A percentile compares a stretch with the other conserved stretches of the same genome.
phyloP scores from a whole-genome alignment of 2,888 invertebrate species.

The Cephus runcator region DNA sequence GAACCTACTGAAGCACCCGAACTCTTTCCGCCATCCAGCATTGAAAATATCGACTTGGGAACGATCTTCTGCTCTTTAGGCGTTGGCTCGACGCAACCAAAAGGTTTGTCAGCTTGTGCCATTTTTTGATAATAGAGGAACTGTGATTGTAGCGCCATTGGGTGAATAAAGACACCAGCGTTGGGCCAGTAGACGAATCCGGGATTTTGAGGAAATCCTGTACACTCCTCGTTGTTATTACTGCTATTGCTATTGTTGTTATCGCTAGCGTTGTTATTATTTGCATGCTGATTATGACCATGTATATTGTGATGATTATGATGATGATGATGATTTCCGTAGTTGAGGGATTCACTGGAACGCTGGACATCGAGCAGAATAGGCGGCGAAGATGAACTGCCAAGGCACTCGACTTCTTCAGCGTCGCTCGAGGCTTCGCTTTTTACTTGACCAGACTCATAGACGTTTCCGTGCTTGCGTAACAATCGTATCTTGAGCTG shows the following conservation, averaged over 20 bases:
- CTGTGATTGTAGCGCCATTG: conserved; percentile 78
- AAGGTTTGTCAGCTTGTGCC: conserved; percentile 67
- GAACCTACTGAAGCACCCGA: conserved; percentile 19
- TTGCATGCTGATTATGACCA: conserved; percentile 20
- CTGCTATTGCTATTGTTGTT: conserved; percentile 66
- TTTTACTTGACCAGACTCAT: conserved; percentile 71
- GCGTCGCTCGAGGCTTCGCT: conserved; percentile 69
- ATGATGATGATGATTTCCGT: conserved; percentile 22
- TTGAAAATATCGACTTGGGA: conserved; percentile 63
- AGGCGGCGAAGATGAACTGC: conserved; percentile 42
- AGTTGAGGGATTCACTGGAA: conserved; percentile 16
- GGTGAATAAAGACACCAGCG: conserved; percentile 78
- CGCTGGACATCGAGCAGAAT: conserved; percentile 26
- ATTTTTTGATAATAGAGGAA: conserved; percentile 81
- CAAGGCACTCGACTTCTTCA: conserved; percentile 67
- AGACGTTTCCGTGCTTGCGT: conserved; percentile 73
- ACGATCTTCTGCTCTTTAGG: conserved; percentile 59
- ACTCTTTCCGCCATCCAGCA: conserved; percentile 48
- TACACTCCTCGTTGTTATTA: conserved; percentile 62
- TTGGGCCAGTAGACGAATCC: conserved; percentile 79
- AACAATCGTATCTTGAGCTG: conserved; percentile 75
- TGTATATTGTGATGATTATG: conserved; percentile 30
- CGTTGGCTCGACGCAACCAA: conserved; percentile 17
- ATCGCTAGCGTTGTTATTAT: conserved; percentile 43
- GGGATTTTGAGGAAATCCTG: conserved; percentile 54